A percentile compares a stretch with the other conserved stretches of the same genome.
Evolutionary conservation across 2,797 vertebrate species (phyloP).

Genomic region (Pempheris klunzingeri): DNA sequence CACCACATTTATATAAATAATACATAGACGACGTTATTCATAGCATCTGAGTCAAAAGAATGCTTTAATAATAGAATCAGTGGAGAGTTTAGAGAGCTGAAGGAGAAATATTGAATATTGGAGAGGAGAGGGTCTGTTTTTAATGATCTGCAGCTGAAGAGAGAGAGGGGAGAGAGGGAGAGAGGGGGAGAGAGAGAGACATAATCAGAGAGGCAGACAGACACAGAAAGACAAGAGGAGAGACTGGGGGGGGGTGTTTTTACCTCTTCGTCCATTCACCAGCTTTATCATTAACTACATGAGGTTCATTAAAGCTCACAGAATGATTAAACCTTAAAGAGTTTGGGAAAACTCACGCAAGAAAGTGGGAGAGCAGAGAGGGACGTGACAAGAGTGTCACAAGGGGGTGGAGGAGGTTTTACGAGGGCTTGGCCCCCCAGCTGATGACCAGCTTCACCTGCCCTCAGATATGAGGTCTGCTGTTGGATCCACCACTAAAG

Average conservation of each 20-base stretch:
- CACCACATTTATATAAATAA: conserved; percentile 50
- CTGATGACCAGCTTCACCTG: too few relatives aligned
- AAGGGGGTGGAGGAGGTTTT: neutral
- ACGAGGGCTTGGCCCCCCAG: too few relatives aligned
- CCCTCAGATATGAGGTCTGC: too few relatives aligned
- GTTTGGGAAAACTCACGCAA: neutral
- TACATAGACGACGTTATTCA: conserved; percentile 54
- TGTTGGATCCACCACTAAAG: too few relatives aligned
- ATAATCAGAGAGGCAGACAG: conserved; percentile 3
- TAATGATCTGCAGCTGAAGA: conserved; percentile 58
- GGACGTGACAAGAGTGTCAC: neutral
- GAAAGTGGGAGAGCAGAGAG: neutral
- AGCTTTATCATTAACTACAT: conserved; percentile 11
- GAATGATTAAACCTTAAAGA: neutral
- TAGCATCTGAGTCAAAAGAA: conserved; percentile 43
- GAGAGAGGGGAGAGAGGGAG: conserved; percentile 5
- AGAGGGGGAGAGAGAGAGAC: conserved; percentile 8
- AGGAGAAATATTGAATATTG: conserved; percentile 36
- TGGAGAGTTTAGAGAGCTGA: conserved; percentile 57
- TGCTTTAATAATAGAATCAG: conserved; percentile 57
- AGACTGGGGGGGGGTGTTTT: neutral
- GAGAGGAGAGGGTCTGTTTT: conserved; percentile 45
- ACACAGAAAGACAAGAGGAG: neutral
- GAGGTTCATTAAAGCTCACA: neutral
- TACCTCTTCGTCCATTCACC: conserved; percentile 2